A percentile compares a stretch with the other conserved stretches of the same genome.
Conservation (phyloP, 2,797 vertebrate species). For the Cottoperca gobio region DNA sequence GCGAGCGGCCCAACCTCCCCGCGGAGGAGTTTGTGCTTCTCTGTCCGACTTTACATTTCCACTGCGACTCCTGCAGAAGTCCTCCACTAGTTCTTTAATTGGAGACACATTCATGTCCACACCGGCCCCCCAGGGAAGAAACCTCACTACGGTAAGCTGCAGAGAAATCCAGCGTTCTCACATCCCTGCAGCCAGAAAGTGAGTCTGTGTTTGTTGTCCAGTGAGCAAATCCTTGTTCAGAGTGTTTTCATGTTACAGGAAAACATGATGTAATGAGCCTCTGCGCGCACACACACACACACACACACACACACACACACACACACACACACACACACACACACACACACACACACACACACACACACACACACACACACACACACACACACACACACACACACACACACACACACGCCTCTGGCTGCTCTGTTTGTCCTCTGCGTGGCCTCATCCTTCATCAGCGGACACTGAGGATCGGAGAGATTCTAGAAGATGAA, state of each 20-base stretch:
- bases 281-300: too few species aligned
- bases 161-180: too few species aligned
- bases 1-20: too few species aligned
- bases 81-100: not conserved
- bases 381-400: conserved; percentile 6
- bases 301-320: too few species aligned
- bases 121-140: not conserved
- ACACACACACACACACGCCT: too few species aligned
- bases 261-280: conserved; percentile 31
- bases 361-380: not conserved
- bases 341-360: conserved; percentile 6
- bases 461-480: conserved; percentile 26
- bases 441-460: conserved; percentile 57
- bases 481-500: conserved; percentile 47
- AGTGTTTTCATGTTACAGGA: not conserved
- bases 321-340: not conserved
- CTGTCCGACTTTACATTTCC: not conserved
- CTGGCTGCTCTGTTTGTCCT: conserved; percentile 62
- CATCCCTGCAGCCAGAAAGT: too few species aligned
- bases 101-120: not conserved
- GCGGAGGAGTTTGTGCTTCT: not conserved
- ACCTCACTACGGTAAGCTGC: not conserved
- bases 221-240: not conserved
- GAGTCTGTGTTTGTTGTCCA: not conserved
- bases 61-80: not conserved